Evolutionary conservation across 2,797 vertebrate genomes (phyloP), one percentile per base, ranked within the genome.

Genomic region (Eremophila alpestris): DNA sequence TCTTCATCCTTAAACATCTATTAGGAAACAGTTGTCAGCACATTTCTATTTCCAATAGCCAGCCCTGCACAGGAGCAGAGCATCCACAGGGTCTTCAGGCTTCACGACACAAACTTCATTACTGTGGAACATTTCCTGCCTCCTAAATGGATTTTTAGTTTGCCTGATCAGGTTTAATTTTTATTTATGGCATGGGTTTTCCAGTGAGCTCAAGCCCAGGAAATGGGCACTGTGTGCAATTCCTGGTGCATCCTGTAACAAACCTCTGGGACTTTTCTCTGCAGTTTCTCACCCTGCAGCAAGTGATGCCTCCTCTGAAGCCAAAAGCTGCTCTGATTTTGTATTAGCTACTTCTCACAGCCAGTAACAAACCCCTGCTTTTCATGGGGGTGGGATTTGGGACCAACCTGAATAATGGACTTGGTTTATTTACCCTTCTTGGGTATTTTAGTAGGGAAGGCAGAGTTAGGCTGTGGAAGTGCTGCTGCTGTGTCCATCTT

Each of bases 91-190:
- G 29, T 30, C 91, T 83, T 95, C 70, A 73, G 56, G 73, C 59
- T 91, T 76, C 77, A 64, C 1, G 0, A 86, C 83, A 82, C 85
- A 86, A 88, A 90, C 74, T 77, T 93, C 83, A 77, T 94, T 95
- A 93, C 83, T 2, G 0, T 45, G 56, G 80, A 89, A 30, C 87
- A 94, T 86, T 94, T 96, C 92, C 95, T 96, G 85, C 56, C 87
- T 92, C 76, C 63, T 94, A 81, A 94, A 59, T 10, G 41, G 67
- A 69, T 90, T 93, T 78, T 78, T 56, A 9, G 16, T 64, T 88
- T 63, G 67, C 63, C 67, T 74, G 79, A 82, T 90, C 70, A 69
- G 19, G 74, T 76, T 95, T 94, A 43, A 49, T 77, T 83, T 92
- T 83, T 83, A 94, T 93, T 94, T 93, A 86, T 27, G 24, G 40